A percentile compares a stretch with the other conserved stretches of the same genome.
Evolutionary conservation across 2,797 vertebrate species (phyloP).

Genomic region (Sebastes cheni): DNA sequence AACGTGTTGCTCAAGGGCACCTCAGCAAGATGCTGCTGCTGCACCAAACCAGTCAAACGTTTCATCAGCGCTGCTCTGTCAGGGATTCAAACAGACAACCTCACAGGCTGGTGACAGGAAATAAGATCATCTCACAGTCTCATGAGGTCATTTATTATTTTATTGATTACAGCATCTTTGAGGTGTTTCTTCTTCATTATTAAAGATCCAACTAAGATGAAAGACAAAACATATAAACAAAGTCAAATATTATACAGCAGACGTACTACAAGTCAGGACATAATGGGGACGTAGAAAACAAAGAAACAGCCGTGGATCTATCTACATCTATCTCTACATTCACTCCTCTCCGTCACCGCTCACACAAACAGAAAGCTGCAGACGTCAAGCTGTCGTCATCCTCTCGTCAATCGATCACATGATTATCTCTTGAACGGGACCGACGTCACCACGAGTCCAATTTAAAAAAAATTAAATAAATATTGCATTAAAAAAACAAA

Average conservation of each 20-base stretch:
- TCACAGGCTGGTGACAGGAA: too few relatives aligned
- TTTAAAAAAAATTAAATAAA: too few relatives aligned
- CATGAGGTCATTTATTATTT: not conserved
- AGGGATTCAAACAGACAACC: too few relatives aligned
- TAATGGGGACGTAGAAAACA: not conserved
- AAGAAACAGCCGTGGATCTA: not conserved
- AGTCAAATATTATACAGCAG: not conserved
- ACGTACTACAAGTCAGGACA: not conserved
- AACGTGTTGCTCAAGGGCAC: too few relatives aligned
- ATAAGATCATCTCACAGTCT: too few relatives aligned
- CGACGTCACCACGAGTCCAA: not conserved
- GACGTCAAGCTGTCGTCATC: not conserved
- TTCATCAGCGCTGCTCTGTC: too few relatives aligned
- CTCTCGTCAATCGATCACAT: not conserved
- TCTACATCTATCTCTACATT: too few relatives aligned
- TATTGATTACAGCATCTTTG: constrained; percentile 20
- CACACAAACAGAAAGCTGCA: not conserved
- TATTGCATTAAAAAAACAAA: too few relatives aligned
- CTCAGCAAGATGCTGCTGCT: too few relatives aligned
- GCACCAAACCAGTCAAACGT: too few relatives aligned
- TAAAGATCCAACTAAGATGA: not conserved
- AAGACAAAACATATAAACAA: not conserved
- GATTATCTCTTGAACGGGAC: not conserved
- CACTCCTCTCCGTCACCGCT: not conserved
- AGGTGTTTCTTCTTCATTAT: not conserved